Evolutionary conservation across 2,113 vertebrate species (phyloP).

Genomic region (Cyphotilapia sp.): DNA sequence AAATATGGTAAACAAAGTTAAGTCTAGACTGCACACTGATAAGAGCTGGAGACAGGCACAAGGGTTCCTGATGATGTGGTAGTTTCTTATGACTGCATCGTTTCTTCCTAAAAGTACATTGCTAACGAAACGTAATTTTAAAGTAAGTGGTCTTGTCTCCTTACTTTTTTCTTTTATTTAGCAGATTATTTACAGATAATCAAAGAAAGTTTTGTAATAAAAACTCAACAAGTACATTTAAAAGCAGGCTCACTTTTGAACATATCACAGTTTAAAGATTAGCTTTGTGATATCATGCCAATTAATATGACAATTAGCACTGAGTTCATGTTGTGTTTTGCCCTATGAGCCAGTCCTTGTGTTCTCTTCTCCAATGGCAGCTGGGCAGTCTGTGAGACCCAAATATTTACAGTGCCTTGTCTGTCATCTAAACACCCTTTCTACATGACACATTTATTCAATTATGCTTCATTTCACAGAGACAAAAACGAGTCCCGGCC

Average conservation of each 20-base stretch:
- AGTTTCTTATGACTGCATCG: neutral
- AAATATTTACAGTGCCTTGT: slow-evolving; percentile 60
- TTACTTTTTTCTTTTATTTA: neutral
- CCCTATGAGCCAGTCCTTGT: neutral
- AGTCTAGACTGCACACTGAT: slow-evolving; percentile 35
- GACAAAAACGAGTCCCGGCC: slow-evolving; percentile 34
- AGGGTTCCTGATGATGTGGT: neutral
- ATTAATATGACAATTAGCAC: neutral
- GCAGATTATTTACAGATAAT: neutral
- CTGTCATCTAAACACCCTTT: slow-evolving; percentile 53
- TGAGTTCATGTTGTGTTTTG: neutral
- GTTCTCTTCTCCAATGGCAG: slow-evolving; percentile 10
- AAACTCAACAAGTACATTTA: neutral
- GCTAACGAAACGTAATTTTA: neutral
- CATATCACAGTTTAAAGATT: neutral
- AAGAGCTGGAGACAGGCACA: slow-evolving; percentile 10
- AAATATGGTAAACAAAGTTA: slow-evolving; percentile 42
- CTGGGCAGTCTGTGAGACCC: slow-evolving; percentile 13
- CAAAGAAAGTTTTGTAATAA: neutral
- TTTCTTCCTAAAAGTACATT: neutral
- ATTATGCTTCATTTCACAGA: slow-evolving; percentile 46
- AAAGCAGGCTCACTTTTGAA: neutral
- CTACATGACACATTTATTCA: slow-evolving; percentile 58
- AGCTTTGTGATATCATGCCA: neutral
- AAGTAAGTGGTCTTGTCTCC: neutral